A percentile compares a stretch with the other conserved stretches of the same genome.
phyloP scores from a whole-genome alignment of 2,888 invertebrate species.

The Ceraclea dissimilis region DNA sequence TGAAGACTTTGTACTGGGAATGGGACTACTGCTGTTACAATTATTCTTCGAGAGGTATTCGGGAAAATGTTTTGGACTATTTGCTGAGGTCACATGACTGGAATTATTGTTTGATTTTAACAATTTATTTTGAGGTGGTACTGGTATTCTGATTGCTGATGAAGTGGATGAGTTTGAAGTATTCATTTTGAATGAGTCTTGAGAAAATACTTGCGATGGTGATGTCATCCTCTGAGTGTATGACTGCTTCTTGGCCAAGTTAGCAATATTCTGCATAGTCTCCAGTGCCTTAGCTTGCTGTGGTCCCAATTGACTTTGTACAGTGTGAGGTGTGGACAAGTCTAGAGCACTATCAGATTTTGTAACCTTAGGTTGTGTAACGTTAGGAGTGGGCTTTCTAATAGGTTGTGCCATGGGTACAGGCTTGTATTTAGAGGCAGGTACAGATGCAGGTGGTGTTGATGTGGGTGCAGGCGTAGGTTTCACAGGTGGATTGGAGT shows the following conservation, averaged over 20 bases:
- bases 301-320: constrained; percentile 38
- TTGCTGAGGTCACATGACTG: constrained; percentile 5
- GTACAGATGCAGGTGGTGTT: not conserved
- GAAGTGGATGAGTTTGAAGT: constrained; percentile 27
- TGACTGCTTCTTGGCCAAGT: constrained; percentile 45
- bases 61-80: constrained; percentile 23
- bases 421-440: constrained; percentile 33
- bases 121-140: constrained; percentile 30
- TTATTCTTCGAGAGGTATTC: constrained; percentile 20
- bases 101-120: constrained; percentile 27
- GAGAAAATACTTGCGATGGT: constrained; percentile 32
- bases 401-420: constrained; percentile 18
- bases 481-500: not conserved
- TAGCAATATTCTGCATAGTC: constrained; percentile 48
- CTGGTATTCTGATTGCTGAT: constrained; percentile 37
- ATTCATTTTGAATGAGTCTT: constrained; percentile 26
- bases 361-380: constrained; percentile 17
- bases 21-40: constrained; percentile 12
- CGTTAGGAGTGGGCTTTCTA: constrained; percentile 32
- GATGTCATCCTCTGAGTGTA: constrained; percentile 37
- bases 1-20: constrained; percentile 30
- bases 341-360: constrained; percentile 39
- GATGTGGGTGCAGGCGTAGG: too few relatives aligned
- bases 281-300: constrained; percentile 45
- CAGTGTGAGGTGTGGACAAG: constrained; percentile 43